A percentile compares a stretch with the other conserved stretches of the same genome.
These are phyloP conservation scores for Eutolmus rufibarbis DNA, from an alignment of 2,888 invertebrate genomes.

Conservation along the genomic window DNA sequence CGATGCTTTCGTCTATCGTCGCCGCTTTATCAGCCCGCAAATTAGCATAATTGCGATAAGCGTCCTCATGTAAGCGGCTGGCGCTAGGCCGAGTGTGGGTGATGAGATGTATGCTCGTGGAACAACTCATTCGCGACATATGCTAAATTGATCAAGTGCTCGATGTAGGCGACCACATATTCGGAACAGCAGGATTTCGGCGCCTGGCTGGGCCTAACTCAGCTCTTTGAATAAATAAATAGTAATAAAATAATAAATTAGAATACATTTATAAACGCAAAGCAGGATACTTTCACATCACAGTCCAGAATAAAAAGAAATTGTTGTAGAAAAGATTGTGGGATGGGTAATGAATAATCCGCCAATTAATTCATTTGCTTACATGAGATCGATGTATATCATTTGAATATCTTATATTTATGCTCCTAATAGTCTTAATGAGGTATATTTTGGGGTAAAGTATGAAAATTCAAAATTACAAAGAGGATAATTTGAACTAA, in stretches of 20 bases:
- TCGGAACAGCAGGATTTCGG: not conserved
- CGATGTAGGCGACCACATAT: not conserved
- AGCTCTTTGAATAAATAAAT: not conserved
- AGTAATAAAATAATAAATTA: not conserved
- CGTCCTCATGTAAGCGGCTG: not conserved
- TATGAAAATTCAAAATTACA: too few species aligned
- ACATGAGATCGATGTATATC: too few species aligned
- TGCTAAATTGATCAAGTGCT: not conserved
- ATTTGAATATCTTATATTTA: too few species aligned
- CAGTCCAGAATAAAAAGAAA: too few species aligned
- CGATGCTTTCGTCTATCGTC: not conserved
- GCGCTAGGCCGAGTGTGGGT: not conserved
- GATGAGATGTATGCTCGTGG: not conserved
- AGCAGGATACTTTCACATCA: not conserved
- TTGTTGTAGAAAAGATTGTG: too few species aligned
- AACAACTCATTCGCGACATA: not conserved
- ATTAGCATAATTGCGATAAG: constrained; percentile 11
- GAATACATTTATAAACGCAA: not conserved
- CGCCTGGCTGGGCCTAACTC: not conserved
- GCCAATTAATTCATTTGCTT: too few species aligned
- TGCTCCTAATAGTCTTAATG: too few species aligned
- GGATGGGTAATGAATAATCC: too few species aligned
- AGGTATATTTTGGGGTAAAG: too few species aligned
- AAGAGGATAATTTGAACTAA: too few species aligned
- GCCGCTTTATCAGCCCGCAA: not conserved